These are phyloP conservation scores for Diarsia dahlii DNA, from an alignment of 2,888 invertebrate species.

Conservation along the genomic window DNA sequence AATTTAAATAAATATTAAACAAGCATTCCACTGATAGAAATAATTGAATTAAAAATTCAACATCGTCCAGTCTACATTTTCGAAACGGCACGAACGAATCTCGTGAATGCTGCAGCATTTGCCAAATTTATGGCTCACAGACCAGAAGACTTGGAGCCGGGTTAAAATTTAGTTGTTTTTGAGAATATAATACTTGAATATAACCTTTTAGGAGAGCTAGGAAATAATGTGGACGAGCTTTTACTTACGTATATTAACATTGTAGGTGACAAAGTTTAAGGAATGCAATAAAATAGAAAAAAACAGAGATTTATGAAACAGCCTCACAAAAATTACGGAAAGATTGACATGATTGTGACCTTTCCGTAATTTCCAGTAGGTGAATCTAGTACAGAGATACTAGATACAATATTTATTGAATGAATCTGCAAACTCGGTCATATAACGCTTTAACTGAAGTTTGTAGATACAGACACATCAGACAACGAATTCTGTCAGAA, in stretches of 20 bases:
- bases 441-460: not conserved
- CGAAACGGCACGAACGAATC: conserved; percentile 53
- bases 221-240: conserved; percentile 1
- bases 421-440: not conserved
- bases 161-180: conserved; percentile 53
- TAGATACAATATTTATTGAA: not conserved
- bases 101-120: conserved; percentile 70
- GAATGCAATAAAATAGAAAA: not conserved
- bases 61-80: conserved; percentile 40
- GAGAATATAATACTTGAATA: conserved; percentile 37
- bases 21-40: conserved; percentile 41
- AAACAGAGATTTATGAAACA: not conserved
- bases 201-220: conserved; percentile 16
- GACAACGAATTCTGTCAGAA: not conserved
- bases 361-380: too few species aligned
- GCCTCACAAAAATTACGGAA: not conserved
- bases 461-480: not conserved
- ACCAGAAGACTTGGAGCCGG: conserved; percentile 58
- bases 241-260: not conserved
- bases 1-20: conserved; percentile 9
- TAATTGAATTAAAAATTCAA: conserved; percentile 58
- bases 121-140: conserved; percentile 72
- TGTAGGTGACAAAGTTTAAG: not conserved
- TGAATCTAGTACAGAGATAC: too few species aligned
- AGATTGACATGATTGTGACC: too few species aligned